A percentile compares a stretch with the other conserved stretches of the same genome.
Conservation (phyloP, 2,797 vertebrate species). For the Thripadectes ignobilis region DNA sequence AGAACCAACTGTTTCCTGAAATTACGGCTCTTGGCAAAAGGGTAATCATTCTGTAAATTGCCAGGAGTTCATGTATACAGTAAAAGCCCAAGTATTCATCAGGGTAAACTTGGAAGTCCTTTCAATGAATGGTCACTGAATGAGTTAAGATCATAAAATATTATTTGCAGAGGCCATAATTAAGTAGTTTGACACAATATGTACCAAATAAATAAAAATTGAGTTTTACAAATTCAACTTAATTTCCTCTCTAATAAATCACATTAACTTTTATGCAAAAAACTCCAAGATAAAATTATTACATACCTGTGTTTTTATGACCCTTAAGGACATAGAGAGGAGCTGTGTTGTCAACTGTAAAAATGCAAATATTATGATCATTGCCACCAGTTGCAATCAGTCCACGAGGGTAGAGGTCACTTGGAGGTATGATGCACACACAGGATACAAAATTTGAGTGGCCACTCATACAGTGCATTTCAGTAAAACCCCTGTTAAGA, state of each 20-base stretch:
- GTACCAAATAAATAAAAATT: neutral
- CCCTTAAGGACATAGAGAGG: constrained; percentile 90
- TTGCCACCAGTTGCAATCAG: constrained; percentile 95
- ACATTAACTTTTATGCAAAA: neutral
- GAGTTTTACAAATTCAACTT: neutral
- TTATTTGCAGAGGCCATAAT: neutral
- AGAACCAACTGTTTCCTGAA: neutral
- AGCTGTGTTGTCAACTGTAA: constrained; percentile 85
- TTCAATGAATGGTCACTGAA: neutral
- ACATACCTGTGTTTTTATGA: constrained; percentile 93
- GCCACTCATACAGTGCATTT: constrained; percentile 93
- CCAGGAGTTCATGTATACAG: neutral
- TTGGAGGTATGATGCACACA: constrained; percentile 92
- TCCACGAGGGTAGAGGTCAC: constrained; percentile 89
- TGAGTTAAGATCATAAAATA: neutral
- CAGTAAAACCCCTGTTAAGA: constrained; percentile 86
- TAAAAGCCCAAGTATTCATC: neutral
- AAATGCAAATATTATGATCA: constrained; percentile 94
- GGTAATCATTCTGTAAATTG: neutral
- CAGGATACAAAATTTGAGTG: constrained; percentile 96
- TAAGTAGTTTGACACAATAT: neutral
- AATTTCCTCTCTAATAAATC: neutral
- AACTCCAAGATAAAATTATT: neutral
- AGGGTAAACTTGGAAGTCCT: neutral
- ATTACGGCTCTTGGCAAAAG: neutral